phyloP scores from a whole-genome alignment of 2,113 vertebrate species.

The Sialia sialis region DNA sequence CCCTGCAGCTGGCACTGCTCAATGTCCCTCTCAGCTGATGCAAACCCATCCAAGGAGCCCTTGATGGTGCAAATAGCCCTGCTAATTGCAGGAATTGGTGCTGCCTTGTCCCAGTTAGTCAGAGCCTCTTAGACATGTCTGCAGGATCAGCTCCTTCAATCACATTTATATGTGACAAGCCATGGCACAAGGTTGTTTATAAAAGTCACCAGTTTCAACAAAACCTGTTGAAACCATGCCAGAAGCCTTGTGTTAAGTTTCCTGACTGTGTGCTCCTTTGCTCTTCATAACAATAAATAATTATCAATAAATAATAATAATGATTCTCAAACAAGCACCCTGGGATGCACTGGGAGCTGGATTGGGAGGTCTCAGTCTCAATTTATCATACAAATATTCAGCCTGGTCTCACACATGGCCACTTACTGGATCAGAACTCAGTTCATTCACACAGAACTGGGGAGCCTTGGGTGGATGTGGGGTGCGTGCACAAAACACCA shows the following conservation, averaged over 20 bases:
- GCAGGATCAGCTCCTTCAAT: neutral
- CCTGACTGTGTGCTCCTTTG: neutral
- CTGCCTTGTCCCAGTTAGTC: neutral
- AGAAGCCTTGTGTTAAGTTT: neutral
- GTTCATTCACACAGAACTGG: neutral
- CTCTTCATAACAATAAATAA: neutral
- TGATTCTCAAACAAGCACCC: neutral
- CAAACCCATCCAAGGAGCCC: neutral
- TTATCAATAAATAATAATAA: neutral
- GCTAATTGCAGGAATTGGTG: neutral
- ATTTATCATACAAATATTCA: neutral
- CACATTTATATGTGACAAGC: neutral
- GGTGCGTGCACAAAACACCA: neutral
- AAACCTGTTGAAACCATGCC: neutral
- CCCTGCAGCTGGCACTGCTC: neutral
- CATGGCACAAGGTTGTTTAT: neutral
- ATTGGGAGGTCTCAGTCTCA: neutral
- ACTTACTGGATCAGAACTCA: neutral
- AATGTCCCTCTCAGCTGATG: neutral
- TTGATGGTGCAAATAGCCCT: neutral
- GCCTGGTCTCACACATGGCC: neutral
- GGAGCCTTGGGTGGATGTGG: neutral
- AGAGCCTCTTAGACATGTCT: neutral
- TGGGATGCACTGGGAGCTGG: neutral
- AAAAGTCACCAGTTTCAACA: neutral